A percentile compares a stretch with the other conserved stretches of the same genome.
These are phyloP conservation scores for Sussaba pulchella DNA, from an alignment of 2,888 invertebrate genomes.

Conservation along the genomic window DNA sequence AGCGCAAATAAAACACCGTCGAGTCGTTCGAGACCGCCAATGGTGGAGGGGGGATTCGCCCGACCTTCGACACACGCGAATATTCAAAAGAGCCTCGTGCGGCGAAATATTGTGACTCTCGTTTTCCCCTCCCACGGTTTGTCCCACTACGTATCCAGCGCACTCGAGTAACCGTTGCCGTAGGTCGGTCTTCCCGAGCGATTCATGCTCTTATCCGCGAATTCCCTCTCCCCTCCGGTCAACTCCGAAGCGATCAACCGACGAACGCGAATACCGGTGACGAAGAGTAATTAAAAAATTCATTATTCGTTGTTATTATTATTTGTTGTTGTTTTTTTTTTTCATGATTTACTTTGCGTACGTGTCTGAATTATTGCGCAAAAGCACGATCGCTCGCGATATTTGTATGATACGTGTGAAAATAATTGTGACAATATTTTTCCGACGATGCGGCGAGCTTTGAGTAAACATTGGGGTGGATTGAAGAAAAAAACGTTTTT, in stretches of 20 bases:
- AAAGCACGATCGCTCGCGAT: constrained; percentile 22
- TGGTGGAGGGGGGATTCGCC: not conserved
- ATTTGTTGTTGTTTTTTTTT: not conserved
- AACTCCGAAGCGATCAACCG: not conserved
- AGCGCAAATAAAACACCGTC: too few relatives aligned
- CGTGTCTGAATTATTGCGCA: constrained; percentile 1
- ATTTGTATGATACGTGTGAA: not conserved
- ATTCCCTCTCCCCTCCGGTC: not conserved
- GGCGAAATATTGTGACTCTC: constrained; percentile 8
- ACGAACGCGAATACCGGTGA: too few relatives aligned
- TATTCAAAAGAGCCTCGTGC: constrained; percentile 11
- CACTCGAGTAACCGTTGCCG: constrained; percentile 71
- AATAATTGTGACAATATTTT: constrained; percentile 7
- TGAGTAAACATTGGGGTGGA: constrained; percentile 4
- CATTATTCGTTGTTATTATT: not conserved
- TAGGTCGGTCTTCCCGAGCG: constrained; percentile 70
- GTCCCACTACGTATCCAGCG: constrained; percentile 37
- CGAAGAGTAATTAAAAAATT: too few relatives aligned
- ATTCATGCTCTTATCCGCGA: constrained; percentile 29
- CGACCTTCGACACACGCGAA: constrained; percentile 29
- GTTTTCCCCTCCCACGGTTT: not conserved
- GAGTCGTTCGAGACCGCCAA: too few relatives aligned
- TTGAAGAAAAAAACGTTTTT: too few relatives aligned
- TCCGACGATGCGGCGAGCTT: constrained; percentile 8
- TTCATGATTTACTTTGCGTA: not conserved